Conservation (phyloP, 37 sponge, comb jelly and placozoan genomes). For the Crambe crambe region DNA sequence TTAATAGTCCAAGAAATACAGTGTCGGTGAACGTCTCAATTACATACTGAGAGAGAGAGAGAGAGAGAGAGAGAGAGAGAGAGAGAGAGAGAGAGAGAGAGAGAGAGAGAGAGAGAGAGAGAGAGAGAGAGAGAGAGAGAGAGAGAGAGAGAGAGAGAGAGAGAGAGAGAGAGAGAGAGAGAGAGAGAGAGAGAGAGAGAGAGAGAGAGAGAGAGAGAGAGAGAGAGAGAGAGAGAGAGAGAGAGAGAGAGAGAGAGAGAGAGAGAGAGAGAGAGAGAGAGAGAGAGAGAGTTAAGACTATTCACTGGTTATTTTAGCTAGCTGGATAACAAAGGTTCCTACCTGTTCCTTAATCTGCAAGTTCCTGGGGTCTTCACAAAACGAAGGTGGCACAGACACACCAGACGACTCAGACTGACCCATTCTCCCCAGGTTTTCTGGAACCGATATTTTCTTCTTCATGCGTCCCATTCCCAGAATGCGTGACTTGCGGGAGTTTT, state of each 20-base stretch:
- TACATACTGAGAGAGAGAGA: conserved; percentile 35
- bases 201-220: background rate
- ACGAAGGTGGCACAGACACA: background rate
- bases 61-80: conserved; percentile 5
- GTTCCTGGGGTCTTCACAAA: conserved; percentile 46
- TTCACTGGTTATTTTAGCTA: too few relatives aligned
- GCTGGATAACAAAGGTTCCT: background rate
- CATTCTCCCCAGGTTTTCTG: conserved; percentile 13
- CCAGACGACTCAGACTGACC: conserved; percentile 17
- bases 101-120: background rate
- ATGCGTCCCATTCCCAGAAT: conserved; percentile 1
- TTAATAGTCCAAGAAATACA: conserved; percentile 72
- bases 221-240: background rate
- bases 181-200: background rate
- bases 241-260: background rate
- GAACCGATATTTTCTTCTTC: conserved; percentile 37
- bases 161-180: background rate
- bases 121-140: background rate
- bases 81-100: too few relatives aligned
- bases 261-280: background rate
- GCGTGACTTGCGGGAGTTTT: conserved; percentile 9
- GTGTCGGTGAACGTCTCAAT: conserved; percentile 43
- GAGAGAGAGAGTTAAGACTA: background rate
- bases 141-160: background rate
- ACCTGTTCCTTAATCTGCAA: conserved; percentile 60